Percentiles rank a stretch among this genome's conserved stretches.
These are phyloP conservation scores for Dryobotodes eremita DNA, from an alignment of 2,888 invertebrate genomes.

Conservation along the genomic window DNA sequence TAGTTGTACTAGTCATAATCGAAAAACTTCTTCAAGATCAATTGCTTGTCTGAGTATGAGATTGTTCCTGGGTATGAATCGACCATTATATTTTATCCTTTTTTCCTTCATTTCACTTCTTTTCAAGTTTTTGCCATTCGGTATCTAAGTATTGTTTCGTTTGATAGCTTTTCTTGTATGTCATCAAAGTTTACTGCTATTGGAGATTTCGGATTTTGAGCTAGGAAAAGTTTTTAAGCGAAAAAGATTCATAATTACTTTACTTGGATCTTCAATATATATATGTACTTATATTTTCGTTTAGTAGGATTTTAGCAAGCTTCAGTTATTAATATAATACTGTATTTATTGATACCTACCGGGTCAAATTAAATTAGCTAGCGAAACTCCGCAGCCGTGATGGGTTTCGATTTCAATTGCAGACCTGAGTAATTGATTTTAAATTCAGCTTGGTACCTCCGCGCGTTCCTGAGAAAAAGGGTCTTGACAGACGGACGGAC, in stretches of 20 bases:
- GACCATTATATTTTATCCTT: constrained; percentile 13
- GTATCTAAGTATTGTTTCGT: constrained; percentile 27
- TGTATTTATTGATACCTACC: not conserved
- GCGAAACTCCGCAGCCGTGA: too few species aligned
- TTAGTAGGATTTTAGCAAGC: not conserved
- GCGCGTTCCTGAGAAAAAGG: too few species aligned
- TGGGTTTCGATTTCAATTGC: too few species aligned
- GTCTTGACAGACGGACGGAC: too few species aligned
- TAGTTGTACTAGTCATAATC: constrained; percentile 24
- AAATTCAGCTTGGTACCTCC: too few species aligned
- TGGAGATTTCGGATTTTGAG: not conserved
- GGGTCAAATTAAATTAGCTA: too few species aligned
- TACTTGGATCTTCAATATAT: not conserved
- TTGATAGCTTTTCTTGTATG: constrained; percentile 54
- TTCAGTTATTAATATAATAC: not conserved
- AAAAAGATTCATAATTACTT: constrained; percentile 12
- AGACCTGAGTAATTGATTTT: too few species aligned
- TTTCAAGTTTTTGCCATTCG: constrained; percentile 39
- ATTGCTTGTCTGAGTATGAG: constrained; percentile 21
- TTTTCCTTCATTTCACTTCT: constrained; percentile 29
- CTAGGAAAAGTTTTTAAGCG: constrained; percentile 10
- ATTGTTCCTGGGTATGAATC: constrained; percentile 27
- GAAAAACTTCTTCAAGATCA: constrained; percentile 34
- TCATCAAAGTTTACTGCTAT: constrained; percentile 37
- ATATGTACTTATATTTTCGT: not conserved